Conservation (phyloP, 2,888 invertebrate species). For the Plagodis dolabraria region DNA sequence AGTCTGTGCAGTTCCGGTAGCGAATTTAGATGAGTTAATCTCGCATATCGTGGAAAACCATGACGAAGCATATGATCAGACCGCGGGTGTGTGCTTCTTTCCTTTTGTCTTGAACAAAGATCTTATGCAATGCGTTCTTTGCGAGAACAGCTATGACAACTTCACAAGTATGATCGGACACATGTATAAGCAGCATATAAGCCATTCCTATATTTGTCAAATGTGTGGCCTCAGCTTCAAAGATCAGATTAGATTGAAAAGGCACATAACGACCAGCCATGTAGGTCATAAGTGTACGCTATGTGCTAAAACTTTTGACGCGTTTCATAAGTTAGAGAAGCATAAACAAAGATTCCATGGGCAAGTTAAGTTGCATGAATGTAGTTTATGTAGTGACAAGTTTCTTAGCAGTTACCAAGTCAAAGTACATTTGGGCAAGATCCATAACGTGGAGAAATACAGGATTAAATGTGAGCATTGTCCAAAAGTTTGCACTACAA, state of each 20-base stretch:
- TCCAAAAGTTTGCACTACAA: conserved; percentile 71
- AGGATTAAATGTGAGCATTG: conserved; percentile 68
- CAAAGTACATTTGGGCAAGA: conserved; percentile 70
- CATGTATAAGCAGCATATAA: conserved; percentile 66
- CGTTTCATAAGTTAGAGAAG: conserved; percentile 52
- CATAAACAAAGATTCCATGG: conserved; percentile 65
- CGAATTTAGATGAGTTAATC: conserved; percentile 54
- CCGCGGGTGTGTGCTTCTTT: conserved; percentile 55
- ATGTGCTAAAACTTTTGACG: conserved; percentile 76
- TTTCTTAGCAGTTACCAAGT: conserved; percentile 61
- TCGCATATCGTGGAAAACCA: conserved; percentile 55
- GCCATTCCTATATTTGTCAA: conserved; percentile 64
- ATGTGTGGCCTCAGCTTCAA: conserved; percentile 66
- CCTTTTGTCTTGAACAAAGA: conserved; percentile 62
- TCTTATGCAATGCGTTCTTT: conserved; percentile 57
- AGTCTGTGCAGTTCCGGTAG: conserved; percentile 46
- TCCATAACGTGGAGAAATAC: conserved; percentile 70
- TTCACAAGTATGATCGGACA: conserved; percentile 61
- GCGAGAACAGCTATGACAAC: conserved; percentile 58
- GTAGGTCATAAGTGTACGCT: conserved; percentile 54
- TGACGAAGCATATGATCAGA: conserved; percentile 51
- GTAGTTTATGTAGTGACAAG: conserved; percentile 54
- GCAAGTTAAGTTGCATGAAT: conserved; percentile 47
- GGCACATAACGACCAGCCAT: conserved; percentile 61
- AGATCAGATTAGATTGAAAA: conserved; percentile 55